Base-by-base conservation (phyloP, 2,113 vertebrate genomes). In the Phaethon lepturus region DNA sequence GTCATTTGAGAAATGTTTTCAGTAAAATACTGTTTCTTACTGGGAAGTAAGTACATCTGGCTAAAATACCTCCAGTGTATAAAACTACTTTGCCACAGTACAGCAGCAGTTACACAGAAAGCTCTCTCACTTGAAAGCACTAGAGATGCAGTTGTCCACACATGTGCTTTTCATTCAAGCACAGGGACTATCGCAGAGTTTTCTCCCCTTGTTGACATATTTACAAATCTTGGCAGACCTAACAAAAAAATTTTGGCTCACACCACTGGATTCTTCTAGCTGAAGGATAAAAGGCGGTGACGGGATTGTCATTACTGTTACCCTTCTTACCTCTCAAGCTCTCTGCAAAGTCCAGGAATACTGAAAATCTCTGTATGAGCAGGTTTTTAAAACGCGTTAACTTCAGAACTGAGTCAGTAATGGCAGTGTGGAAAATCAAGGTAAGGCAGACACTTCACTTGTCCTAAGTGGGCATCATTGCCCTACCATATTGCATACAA, bases 221-320 rank as follows among this genome's bases (percentile, higher is more conserved):
- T 95, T 93, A 75, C 49, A 90, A 76, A 95, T 55, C n/a, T 89
- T 93, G 91, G 93, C 89, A 94, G 42, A 26, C 89, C 53, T 79
- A 87, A 31, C 38, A 79, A 93, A 83, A 67, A 1, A 0, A 1
- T 56, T 86, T 93, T 94, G 94, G 72, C 82, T 88, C 35, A 17
- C 78, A 35, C 16, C 29, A 11, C 24, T 47, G 55, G 26, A 82
- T 82, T 94, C 24, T 81, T 93, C 28, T 49, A 75, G 80, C 80
- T 90, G 53, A 81, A 89, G 60, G 40, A 68, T 49, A 53, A 89
- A 78, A 91, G 56, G 52, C 81, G 49, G 17, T 73, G 80, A 94
- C 82, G 81, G 60, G 45, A 25, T 66, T 90, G 92, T 90, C 74
- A 35, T 58, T 87, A 29, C 62, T 56, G 33, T 76, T 87, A 72